phyloP scores from a whole-genome alignment of 2,888 invertebrate species.

The Idaea biselata region DNA sequence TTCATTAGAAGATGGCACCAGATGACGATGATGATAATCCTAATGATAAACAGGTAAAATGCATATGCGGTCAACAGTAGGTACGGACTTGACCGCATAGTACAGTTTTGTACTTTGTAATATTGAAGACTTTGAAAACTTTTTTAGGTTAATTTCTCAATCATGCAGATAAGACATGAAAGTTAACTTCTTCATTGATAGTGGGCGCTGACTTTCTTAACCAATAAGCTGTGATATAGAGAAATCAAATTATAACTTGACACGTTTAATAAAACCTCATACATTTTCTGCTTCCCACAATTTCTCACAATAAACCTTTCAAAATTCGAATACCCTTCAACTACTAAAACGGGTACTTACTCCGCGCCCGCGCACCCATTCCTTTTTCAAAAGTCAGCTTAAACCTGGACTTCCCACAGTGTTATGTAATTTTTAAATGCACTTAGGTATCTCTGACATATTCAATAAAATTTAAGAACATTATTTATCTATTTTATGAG shows the following conservation, averaged over 20 bases:
- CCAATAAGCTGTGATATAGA: not conserved
- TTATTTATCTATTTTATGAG: conserved; percentile 71
- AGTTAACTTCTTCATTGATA: not conserved
- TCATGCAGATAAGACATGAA: not conserved
- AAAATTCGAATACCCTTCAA: not conserved
- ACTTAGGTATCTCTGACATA: conserved; percentile 15
- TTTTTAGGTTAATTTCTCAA: not conserved
- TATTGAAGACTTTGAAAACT: too few species aligned
- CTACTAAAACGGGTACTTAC: not conserved
- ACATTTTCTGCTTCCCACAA: not conserved
- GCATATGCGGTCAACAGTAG: too few species aligned
- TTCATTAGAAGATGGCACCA: too few species aligned
- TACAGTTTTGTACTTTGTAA: too few species aligned
- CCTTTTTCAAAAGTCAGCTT: not conserved
- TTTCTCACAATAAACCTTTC: not conserved
- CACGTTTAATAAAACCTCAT: not conserved
- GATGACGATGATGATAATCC: too few species aligned
- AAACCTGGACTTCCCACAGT: not conserved
- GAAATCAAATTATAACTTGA: not conserved
- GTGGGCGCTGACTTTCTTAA: not conserved
- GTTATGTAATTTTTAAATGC: conserved; percentile 17
- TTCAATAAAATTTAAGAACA: conserved; percentile 35
- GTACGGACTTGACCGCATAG: too few species aligned
- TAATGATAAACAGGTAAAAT: too few species aligned
- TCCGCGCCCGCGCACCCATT: not conserved